Percentiles rank a stretch among this genome's conserved stretches.
Evolutionary conservation across 2,888 invertebrate genomes (phyloP).

Genomic region (Emesis russula): DNA sequence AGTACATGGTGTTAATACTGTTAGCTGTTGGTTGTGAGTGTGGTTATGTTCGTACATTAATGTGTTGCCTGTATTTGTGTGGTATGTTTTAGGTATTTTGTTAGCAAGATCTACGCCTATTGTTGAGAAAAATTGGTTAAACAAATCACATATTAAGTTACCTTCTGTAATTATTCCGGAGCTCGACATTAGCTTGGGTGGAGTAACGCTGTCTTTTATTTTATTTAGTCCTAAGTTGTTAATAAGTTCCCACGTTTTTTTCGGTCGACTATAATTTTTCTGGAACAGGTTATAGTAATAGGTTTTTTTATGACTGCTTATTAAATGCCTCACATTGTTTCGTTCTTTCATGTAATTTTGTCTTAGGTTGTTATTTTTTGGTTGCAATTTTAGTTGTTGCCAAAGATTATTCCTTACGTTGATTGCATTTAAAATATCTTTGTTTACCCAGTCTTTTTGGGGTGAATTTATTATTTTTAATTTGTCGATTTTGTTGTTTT

Average conservation of each 20-base stretch:
- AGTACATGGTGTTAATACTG: conserved; percentile 19
- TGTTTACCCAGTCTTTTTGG: conserved; percentile 53
- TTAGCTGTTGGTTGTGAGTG: background rate
- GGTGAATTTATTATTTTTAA: conserved; percentile 43
- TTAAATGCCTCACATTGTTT: conserved; percentile 18
- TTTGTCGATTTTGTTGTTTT: conserved; percentile 14
- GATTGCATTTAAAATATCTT: conserved; percentile 50
- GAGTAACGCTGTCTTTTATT: conserved; percentile 30
- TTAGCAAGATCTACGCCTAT: conserved; percentile 35
- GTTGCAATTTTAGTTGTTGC: conserved; percentile 21
- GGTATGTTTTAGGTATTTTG: conserved; percentile 21
- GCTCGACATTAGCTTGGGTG: conserved; percentile 36
- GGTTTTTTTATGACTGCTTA: conserved; percentile 29
- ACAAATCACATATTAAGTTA: conserved; percentile 38
- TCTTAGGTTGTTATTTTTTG: conserved; percentile 30
- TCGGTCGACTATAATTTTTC: conserved; percentile 25
- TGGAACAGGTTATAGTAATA: conserved; percentile 33
- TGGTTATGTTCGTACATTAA: background rate
- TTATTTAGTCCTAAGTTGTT: conserved; percentile 51
- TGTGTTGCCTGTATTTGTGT: background rate
- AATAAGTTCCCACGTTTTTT: conserved; percentile 61
- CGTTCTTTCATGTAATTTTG: conserved; percentile 2
- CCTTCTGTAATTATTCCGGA: conserved; percentile 26
- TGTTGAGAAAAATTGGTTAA: conserved; percentile 52
- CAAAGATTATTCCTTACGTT: conserved; percentile 36